phyloP scores from a whole-genome alignment of 2,888 invertebrate species.

The Lamproptera curius region DNA sequence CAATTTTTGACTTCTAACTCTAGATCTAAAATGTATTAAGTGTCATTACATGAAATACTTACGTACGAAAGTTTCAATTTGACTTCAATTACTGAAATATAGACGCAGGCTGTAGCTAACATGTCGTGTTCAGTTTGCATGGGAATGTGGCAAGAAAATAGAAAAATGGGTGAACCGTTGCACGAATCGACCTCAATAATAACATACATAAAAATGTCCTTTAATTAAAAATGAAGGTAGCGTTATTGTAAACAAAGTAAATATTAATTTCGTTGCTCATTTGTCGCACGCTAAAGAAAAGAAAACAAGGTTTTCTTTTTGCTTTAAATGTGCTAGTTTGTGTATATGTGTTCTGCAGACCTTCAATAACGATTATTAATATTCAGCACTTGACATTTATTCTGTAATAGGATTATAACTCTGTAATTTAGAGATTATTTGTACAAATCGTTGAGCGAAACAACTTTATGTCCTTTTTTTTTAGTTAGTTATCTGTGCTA shows the following conservation, averaged over 20 bases:
- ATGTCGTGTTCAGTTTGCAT: slow-evolving; percentile 15
- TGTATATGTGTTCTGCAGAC: not conserved
- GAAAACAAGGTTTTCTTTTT: not conserved
- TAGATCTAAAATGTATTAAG: too few species aligned
- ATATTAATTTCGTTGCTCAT: slow-evolving; percentile 7
- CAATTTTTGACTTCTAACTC: too few species aligned
- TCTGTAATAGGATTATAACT: not conserved
- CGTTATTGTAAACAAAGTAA: slow-evolving; percentile 15
- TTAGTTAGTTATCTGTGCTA: too few species aligned
- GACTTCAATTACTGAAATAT: not conserved
- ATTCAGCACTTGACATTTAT: not conserved
- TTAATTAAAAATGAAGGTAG: slow-evolving; percentile 21
- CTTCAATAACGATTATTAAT: not conserved
- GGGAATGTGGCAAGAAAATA: slow-evolving; percentile 10
- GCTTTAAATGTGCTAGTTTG: not conserved
- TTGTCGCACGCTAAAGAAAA: slow-evolving; percentile 4
- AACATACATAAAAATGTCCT: slow-evolving; percentile 14
- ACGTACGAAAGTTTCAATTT: too few species aligned
- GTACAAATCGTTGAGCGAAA: not conserved
- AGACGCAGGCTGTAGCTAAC: slow-evolving; percentile 1
- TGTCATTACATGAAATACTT: too few species aligned
- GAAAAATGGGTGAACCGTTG: slow-evolving; percentile 15
- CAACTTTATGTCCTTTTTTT: not conserved
- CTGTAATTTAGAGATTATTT: too few species aligned
- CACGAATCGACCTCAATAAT: slow-evolving; percentile 21